Base-by-base conservation (phyloP, 2,888 invertebrate species). In the Scaptomyza parva region DNA sequence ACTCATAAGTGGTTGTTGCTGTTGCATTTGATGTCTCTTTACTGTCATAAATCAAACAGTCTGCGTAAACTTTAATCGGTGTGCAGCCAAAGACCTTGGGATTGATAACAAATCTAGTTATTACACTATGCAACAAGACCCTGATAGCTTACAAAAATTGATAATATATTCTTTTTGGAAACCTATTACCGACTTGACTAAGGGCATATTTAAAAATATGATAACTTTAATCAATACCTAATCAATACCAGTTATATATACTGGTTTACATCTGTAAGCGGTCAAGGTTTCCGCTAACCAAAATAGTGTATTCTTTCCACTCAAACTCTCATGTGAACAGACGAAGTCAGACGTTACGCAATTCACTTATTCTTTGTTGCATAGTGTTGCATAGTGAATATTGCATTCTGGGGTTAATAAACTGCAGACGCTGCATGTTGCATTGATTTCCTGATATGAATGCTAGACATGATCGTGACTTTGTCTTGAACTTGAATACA, bases 1-100 rank as follows among this genome's bases (percentile, higher is more conserved):
- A 70, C 67, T 67, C 69, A 62, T 43, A 61, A 62, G 43, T 69
- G 73, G 69, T 30, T 43, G 43, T 20, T 67, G 52, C 22, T 47
- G 37, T 33, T 45, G 48, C 66, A 17, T 35, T 7, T 35, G 35
- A 17, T 50, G 59, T 26, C 60, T 52, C 44, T 58, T 54, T 41
- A 24, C 60, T 24, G 55, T 44, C 55, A 64, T 57, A 67, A 67
- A 61, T 70, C 70, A 66, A 43, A 39, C 43, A 59, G 30, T 17
- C 54, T 54, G 41, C 18, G 54, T 45, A 37, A 39, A 54, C 57
- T 52, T 58, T 65, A 55, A 58, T n/a, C n/a, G 69, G 59, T 50
- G n/a, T 17, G 41, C 64, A 63, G 47, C 20, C 18, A 59, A 47
- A 51, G 41, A 26, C 58, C 50, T 40, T 39, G 41, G 14, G 28